These are phyloP conservation scores for Avahi laniger DNA, from an alignment of 2,797 vertebrate species.

Conservation along the genomic window DNA sequence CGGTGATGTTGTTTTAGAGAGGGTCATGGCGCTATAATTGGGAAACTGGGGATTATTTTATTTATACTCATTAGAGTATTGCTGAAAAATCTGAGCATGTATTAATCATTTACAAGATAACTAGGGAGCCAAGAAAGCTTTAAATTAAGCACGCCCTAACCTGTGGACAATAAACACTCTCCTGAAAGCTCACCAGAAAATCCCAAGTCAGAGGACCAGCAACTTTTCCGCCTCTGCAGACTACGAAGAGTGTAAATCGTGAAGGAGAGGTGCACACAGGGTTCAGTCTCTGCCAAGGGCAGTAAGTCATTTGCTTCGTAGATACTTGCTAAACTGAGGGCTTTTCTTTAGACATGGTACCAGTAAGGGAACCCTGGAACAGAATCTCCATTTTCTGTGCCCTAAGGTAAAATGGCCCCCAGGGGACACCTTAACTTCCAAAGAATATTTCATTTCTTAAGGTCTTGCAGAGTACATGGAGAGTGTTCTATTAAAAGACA, in stretches of 20 bases:
- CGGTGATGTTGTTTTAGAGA: conserved; percentile 19
- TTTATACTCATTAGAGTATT: conserved; percentile 47
- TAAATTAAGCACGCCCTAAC: conserved; percentile 23
- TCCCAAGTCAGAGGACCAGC: conserved; percentile 41
- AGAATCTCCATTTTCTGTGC: conserved; percentile 27
- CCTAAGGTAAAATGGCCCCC: conserved; percentile 14
- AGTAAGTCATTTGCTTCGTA: not conserved
- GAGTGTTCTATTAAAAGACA: conserved; percentile 1
- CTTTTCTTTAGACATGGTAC: not conserved
- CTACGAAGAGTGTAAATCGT: not conserved
- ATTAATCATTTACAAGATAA: conserved; percentile 54
- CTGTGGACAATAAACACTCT: conserved; percentile 47
- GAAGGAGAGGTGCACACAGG: not conserved
- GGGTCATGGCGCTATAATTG: conserved; percentile 38
- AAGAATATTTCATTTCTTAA: conserved; percentile 7
- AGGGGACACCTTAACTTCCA: not conserved
- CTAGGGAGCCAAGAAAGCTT: conserved; percentile 36
- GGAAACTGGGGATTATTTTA: conserved; percentile 58
- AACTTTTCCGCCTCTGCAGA: not conserved
- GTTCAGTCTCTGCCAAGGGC: conserved; percentile 1
- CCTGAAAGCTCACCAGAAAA: conserved; percentile 27
- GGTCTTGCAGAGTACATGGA: not conserved
- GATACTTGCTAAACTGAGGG: conserved; percentile 10
- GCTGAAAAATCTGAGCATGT: conserved; percentile 41
- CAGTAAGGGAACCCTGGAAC: not conserved